Conservation (phyloP, 2,888 invertebrate species). For the Epirrhoe tristata region DNA sequence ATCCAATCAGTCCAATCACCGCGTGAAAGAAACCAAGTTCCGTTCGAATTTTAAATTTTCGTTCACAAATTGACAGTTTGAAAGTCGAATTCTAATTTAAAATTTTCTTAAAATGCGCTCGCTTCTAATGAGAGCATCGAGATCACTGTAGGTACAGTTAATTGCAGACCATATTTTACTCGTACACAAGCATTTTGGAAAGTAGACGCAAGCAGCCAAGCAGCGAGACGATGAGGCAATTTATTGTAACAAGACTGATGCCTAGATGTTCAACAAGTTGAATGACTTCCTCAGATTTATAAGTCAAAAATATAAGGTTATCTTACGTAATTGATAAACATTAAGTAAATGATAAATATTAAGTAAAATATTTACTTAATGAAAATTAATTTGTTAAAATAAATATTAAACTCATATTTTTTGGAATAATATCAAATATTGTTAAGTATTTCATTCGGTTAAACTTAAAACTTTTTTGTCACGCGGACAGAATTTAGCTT, state of each 20-base stretch:
- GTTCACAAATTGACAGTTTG: background rate
- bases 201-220: constrained; percentile 71
- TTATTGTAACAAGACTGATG: constrained; percentile 40
- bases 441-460: too few relatives aligned
- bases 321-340: too few relatives aligned
- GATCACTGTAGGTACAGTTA: constrained; percentile 59
- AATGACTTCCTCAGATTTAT: background rate
- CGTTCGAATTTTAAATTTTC: constrained; percentile 7
- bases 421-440: too few relatives aligned
- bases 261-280: constrained; percentile 4
- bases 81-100: constrained; percentile 2
- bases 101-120: constrained; percentile 22
- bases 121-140: constrained; percentile 40
- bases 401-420: too few relatives aligned
- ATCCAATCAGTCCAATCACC: background rate
- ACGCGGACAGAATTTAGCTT: too few relatives aligned
- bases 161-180: constrained; percentile 55
- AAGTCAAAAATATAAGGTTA: background rate
- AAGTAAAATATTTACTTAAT: too few relatives aligned
- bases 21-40: constrained; percentile 1
- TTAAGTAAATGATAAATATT: too few relatives aligned
- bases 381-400: too few relatives aligned
- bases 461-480: too few relatives aligned
- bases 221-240: constrained; percentile 72
- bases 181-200: constrained; percentile 76